Evolutionary conservation across 2,888 invertebrate species (phyloP), one percentile per base, ranked within the genome.

Genomic region (Sclerodermus sp.): DNA sequence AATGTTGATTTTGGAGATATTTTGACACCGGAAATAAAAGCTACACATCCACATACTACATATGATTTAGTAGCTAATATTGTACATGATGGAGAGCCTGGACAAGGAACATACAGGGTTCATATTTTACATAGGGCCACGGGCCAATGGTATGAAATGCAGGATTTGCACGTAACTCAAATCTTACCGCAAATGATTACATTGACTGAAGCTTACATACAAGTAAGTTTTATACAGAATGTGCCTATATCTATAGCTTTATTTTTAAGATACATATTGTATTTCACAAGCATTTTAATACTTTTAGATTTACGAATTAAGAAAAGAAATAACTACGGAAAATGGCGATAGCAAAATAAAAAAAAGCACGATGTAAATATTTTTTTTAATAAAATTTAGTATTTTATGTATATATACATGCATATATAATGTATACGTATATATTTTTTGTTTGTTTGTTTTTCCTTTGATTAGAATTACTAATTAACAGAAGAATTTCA

Each of bases 141-240:
- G 6, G 89, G 89, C 4, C 89, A 90, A 67, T 91, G 91, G 91
- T 90, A 76, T 18, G 77, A 78, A 53, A 82, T 93, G 81, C 92
- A 93, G 81, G 99, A 99, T 83, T 84, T 99, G 47, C 99, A 99
- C 74, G 98, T 99, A 0, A 95, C 91, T 6, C 96, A 96, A 78
- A 98, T 99, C 70, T 82, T 99, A 51, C 98, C 99, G 3, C 99
- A 99, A 80, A 99, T 99, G 97, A 98, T 99, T 54, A 97, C 99
- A 0, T 83, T 99, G 15, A 97, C 98, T 1, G 99, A 99, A 81
- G 95, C 97, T 2, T 99, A 99, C 76, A 96, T 99, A 73, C 99
- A 99, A 82, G 86, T 88, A 58, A 58, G 46, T 32, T 23, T 10
- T 36, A 31, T n/a, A n/a, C n/a, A 13, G 23, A 23, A 15, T 23